Base-by-base conservation (phyloP, 2,797 vertebrate species). In the Peromyscus attwateri region DNA sequence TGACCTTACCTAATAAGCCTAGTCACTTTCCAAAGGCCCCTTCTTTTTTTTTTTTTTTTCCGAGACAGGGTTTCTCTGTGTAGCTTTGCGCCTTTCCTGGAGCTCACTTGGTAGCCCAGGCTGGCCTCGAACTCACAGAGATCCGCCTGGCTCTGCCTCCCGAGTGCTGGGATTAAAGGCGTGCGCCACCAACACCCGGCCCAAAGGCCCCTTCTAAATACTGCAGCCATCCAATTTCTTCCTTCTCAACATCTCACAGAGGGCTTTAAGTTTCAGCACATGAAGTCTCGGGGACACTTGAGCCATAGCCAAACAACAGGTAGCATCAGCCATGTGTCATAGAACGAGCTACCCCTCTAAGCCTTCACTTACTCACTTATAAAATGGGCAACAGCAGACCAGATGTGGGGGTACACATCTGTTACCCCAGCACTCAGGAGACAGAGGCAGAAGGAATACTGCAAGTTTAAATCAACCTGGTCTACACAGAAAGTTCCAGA, bases 351-450 rank as follows among this genome's bases (percentile, higher is more conserved):
- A 49, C 43, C 73, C 96, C 64, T 87, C 77, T 87, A 60, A 76
- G 43, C 31, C 66, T 85, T 40, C 25, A 43, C 68, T 81, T 91
- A 82, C 64, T 84, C 81, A 75, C 23, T 70, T 96, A 52, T 90
- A 66, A 89, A 96, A 87, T 25, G 43, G 82, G 17, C 70, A 60
- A 43, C n/a, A 23, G 16, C 16, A 87, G 34, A 6, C 52, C 87
- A 75, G 25, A 75, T 75, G 27, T 75, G 52, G 17, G 40, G n/a
- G 27, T 62, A 7, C 12, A 34, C 55, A 31, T 87, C 68, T 60
- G 87, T 37, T 21, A 88, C n/a, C 52, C 29, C 27, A 60, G 27
- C 27, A 76, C 27, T 31, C 87, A 43, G 55, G 27, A 75, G 66
- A 73, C 27, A 73, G 49, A 19, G 68, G 14, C 34, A 71, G 46